Conservation (phyloP, 2,113 vertebrate genomes). For the Toxostoma redivivum region DNA sequence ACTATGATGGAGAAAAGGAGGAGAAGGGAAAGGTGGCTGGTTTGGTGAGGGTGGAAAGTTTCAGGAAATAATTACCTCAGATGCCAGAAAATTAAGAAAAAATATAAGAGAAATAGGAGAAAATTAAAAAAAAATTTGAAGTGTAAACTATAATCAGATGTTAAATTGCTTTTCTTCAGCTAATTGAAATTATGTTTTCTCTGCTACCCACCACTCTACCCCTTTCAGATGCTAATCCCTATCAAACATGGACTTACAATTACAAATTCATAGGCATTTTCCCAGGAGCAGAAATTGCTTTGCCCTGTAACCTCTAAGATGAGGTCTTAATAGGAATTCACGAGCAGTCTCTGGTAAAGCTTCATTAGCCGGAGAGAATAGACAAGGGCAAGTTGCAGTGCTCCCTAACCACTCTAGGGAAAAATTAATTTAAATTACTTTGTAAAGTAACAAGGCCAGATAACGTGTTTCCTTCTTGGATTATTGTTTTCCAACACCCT, state of each 20-base stretch:
- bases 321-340: conserved; percentile 72
- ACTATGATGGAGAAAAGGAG: neutral
- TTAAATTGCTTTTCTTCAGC: conserved; percentile 53
- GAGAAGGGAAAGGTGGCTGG: neutral
- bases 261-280: conserved; percentile 72
- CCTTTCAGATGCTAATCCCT: conserved; percentile 74
- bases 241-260: conserved; percentile 67
- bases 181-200: conserved; percentile 70
- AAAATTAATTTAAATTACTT: conserved; percentile 76
- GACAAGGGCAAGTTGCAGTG: conserved; percentile 61
- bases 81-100: neutral
- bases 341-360: conserved; percentile 60
- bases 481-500: conserved; percentile 71
- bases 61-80: conserved; percentile 26
- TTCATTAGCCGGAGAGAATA: conserved; percentile 73
- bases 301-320: conserved; percentile 72
- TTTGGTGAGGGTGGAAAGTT: neutral
- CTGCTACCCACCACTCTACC: conserved; percentile 45
- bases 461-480: conserved; percentile 63
- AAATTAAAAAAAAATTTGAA: conserved; percentile 57
- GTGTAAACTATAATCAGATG: conserved; percentile 48
- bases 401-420: conserved; percentile 76
- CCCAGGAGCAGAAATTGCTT: conserved; percentile 72
- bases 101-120: neutral
- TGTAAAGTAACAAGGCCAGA: conserved; percentile 67